These are phyloP conservation scores for Aurelia coerulea DNA, from an alignment of 30 jellyfish, hydroid and myxozoan genomes.

Conservation along the genomic window DNA sequence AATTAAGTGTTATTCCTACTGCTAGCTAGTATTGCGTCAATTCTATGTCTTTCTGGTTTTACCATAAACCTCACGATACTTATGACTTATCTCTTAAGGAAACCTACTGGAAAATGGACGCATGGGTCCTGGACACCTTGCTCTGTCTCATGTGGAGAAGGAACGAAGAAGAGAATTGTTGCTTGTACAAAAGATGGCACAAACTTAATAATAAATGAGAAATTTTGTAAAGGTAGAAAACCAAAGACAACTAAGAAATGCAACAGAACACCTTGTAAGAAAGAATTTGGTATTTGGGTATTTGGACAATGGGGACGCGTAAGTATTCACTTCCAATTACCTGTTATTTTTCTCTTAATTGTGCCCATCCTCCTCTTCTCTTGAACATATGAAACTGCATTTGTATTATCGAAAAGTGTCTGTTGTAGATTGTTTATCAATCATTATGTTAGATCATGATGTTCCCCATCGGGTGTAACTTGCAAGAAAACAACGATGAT, in stretches of 20 bases:
- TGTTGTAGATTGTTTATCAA: no score
- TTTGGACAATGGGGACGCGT: slow-evolving; percentile 62
- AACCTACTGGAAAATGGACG: slow-evolving; percentile 31
- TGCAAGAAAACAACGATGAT: no score
- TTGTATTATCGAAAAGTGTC: no score
- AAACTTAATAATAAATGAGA: slow-evolving; percentile 2
- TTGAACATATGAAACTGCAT: no score
- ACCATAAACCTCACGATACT: no score
- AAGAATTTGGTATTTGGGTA: slow-evolving; percentile 29
- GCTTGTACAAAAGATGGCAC: slow-evolving; percentile 45
- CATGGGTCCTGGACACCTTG: slow-evolving; percentile 48
- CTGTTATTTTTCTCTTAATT: no score
- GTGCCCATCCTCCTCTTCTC: no score
- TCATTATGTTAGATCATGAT: no score
- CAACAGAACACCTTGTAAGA: slow-evolving; percentile 20
- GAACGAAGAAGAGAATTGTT: slow-evolving; percentile 33
- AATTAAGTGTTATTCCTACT: not conserved
- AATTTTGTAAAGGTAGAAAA: slow-evolving; percentile 36
- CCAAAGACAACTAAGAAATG: slow-evolving; percentile 42
- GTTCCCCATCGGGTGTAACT: no score
- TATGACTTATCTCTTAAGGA: not conserved
- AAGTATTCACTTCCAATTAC: not conserved
- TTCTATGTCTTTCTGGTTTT: not conserved
- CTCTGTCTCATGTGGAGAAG: slow-evolving; percentile 58
- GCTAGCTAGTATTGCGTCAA: not conserved